These are phyloP conservation scores for Amblyraja radiata DNA, from an alignment of 2,797 vertebrate genomes.

Conservation along the genomic window DNA sequence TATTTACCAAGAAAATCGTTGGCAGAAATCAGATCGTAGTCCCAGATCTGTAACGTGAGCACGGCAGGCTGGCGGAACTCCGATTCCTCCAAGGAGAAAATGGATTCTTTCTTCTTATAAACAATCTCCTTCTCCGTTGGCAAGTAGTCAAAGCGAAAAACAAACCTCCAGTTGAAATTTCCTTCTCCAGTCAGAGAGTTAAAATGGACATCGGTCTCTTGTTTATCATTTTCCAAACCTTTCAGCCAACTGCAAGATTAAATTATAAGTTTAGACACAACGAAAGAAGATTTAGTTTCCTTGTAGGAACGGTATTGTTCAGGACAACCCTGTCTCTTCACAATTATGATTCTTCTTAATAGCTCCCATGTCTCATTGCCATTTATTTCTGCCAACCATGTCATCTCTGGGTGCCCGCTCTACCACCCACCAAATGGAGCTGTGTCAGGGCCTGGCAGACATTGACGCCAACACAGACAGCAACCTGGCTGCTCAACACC, in stretches of 20 bases:
- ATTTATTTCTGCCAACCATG: no score
- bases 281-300: not conserved
- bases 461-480: no score
- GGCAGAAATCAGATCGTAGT: constrained; percentile 80
- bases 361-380: no score
- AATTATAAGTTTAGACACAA: not conserved
- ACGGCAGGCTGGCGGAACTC: constrained; percentile 79
- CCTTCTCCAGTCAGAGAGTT: constrained; percentile 89
- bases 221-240: constrained; percentile 82
- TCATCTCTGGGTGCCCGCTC: no score
- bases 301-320: not conserved
- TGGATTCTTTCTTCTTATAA: constrained; percentile 73
- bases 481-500: no score
- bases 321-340: not conserved
- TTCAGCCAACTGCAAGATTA: constrained; percentile 77
- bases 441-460: no score
- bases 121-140: constrained; percentile 84
- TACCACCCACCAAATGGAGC: no score
- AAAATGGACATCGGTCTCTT: constrained; percentile 93
- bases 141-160: constrained; percentile 83
- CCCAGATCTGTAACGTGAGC: constrained; percentile 85
- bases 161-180: constrained; percentile 92
- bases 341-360: not conserved
- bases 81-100: constrained; percentile 79
- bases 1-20: constrained; percentile 84